These are phyloP conservation scores for Portevinia maculata DNA, from an alignment of 2,888 invertebrate genomes.

Conservation along the genomic window DNA sequence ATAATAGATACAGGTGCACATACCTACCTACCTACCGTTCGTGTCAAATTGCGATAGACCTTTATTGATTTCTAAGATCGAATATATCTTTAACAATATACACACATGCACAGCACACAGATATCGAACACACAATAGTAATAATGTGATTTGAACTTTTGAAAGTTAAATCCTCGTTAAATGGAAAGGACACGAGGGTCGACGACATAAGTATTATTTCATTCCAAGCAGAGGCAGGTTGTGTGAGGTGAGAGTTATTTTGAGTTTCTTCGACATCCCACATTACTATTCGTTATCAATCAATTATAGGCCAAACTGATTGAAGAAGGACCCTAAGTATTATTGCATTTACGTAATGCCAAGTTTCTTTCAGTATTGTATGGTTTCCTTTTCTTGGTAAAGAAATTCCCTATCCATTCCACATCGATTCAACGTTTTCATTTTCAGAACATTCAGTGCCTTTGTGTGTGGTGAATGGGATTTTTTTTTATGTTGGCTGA, in stretches of 20 bases:
- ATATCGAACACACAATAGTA: constrained; percentile 18
- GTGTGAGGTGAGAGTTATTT: background rate
- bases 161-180: constrained; percentile 37
- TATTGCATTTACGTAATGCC: constrained; percentile 49
- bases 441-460: background rate
- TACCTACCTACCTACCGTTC: constrained; percentile 12
- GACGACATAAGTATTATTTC: background rate
- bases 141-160: constrained; percentile 45
- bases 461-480: constrained; percentile 4
- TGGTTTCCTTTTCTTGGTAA: constrained; percentile 40
- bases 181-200: constrained; percentile 18
- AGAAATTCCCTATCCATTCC: constrained; percentile 41
- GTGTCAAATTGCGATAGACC: constrained; percentile 39
- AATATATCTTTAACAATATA: constrained; percentile 27
- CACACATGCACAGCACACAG: background rate
- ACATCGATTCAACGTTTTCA: constrained; percentile 16
- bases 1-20: constrained; percentile 19
- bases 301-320: constrained; percentile 40
- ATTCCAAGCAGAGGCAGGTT: too few species aligned
- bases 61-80: constrained; percentile 32
- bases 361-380: constrained; percentile 44
- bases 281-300: constrained; percentile 38
- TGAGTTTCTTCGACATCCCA: constrained; percentile 33
- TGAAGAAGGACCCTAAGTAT: constrained; percentile 41
- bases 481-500: constrained; percentile 28